A percentile compares a stretch with the other conserved stretches of the same genome.
These are phyloP conservation scores for Monochamus saltuarius DNA, from an alignment of 1,140 invertebrate genomes.

Conservation along the genomic window DNA sequence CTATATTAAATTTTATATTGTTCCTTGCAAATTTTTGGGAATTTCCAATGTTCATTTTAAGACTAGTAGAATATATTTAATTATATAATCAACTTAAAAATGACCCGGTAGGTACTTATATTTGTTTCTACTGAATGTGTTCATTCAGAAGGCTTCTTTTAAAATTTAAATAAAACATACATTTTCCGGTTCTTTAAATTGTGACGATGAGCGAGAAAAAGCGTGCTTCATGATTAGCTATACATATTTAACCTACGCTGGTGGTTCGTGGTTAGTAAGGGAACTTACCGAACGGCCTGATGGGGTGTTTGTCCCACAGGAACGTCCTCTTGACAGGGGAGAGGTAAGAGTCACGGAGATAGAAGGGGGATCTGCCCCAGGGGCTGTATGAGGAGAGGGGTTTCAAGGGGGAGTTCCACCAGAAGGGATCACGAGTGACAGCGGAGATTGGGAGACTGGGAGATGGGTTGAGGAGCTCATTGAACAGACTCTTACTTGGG, in stretches of 20 bases:
- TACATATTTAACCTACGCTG: slow-evolving; percentile 1
- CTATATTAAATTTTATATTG: too few relatives aligned
- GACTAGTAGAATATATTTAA: too few relatives aligned
- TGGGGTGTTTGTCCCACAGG: slow-evolving; percentile 84
- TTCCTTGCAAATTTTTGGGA: too few relatives aligned
- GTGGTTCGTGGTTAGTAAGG: slow-evolving; percentile 14
- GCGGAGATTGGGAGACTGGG: slow-evolving; percentile 73
- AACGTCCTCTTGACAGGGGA: slow-evolving; percentile 85
- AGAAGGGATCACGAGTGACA: slow-evolving; percentile 80
- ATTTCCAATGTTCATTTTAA: too few relatives aligned
- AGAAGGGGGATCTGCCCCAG: slow-evolving; percentile 70
- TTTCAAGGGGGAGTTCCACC: slow-evolving; percentile 74
- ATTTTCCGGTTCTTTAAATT: too few relatives aligned
- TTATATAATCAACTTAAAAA: too few relatives aligned
- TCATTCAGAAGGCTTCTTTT: too few relatives aligned
- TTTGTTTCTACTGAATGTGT: too few relatives aligned
- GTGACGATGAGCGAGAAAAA: slow-evolving; percentile 9
- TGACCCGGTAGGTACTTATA: too few relatives aligned
- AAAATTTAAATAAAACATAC: slow-evolving; percentile 6
- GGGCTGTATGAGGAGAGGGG: slow-evolving; percentile 66
- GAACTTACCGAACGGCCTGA: slow-evolving; percentile 78
- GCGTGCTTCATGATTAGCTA: slow-evolving; percentile 18
- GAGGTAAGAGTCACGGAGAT: slow-evolving; percentile 81
- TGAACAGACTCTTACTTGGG: slow-evolving; percentile 64
- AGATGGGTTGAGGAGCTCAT: slow-evolving; percentile 75